Base-by-base conservation (phyloP, 1,140 invertebrate genomes). In the Atta texana region DNA sequence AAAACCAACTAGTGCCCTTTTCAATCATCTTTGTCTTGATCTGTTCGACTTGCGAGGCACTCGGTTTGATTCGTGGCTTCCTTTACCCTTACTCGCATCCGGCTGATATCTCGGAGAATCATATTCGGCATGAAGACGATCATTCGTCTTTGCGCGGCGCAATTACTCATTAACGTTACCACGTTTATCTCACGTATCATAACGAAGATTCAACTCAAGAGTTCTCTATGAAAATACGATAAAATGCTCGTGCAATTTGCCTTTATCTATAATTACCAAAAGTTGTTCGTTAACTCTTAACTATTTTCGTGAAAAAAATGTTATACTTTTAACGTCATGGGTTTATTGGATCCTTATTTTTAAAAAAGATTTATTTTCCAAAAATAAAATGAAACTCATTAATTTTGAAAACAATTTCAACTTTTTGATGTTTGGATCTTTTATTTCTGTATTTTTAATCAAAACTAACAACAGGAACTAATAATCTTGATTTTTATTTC, bases 91-190 rank as follows among this genome's bases (percentile, higher is more conserved):
- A 49, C 14, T 86, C 59, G 34, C 6, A 74, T 64, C 75, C 75
- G 34, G 53, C 71, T 86, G 64, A 80, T 86, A 86, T 86, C 85
- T 57, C 39, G 76, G 21, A 2, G 55, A 7, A 49, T 86, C 85
- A 82, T 86, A 68, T 69, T 78, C 55, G 69, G 51, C 80, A 84
- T 75, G 80, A 80, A 85, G 80, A 87, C 28, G 81, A 57, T 53
- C 44, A 85, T 78, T 85, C 59, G 61, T 77, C 82, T 63, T 85
- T 63, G 34, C 59, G 28, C 74, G 21, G 21, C 4, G 16, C 28
- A 85, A 77, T 85, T 77, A 78, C 74, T 85, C 82, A 74, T 85
- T 77, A 77, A 77, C 28, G 44, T 66, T 72, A 82, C 59, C 66
- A 51, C 34, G 16, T 39, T 3, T 34, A 24, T 72, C 34, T 39